Evolutionary conservation across 2,113 vertebrate genomes (phyloP), one percentile per base, ranked within the genome.

Genomic region (Accipiter virgatus): DNA sequence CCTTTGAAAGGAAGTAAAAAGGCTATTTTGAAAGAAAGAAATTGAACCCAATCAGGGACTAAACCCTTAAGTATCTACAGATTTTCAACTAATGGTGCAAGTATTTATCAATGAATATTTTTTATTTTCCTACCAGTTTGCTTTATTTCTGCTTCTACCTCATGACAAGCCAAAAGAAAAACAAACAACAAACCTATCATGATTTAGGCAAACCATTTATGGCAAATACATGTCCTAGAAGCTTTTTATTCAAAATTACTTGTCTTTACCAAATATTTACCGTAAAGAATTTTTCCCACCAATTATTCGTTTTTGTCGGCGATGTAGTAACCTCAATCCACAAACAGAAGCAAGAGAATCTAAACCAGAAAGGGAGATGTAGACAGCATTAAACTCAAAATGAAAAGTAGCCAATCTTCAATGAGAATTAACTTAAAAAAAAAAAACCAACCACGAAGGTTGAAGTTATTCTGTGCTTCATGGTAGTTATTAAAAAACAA

Each of bases 261-360:
- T 81, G 31, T 56, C 32, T 93, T 68, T 72, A 73, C 26, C 59
- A 55, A 73, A 86, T 88, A 95, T 65, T 98, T 98, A 99, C 99
- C 99, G 98, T 98, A 99, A 98, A 92, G 99, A 99, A 98, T 99
- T 99, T 96, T 99, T 99, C 68, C 99, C 99, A 83, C 99, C 99
- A 87, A 99, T 99, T 96, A 99, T 99, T 93, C 99, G 97, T 73
- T 99, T 99, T 95, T 99, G 99, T 70, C 99, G 99, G 83, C 98
- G 98, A 90, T 99, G 99, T 71, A 99, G 90, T 81, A 98, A 98
- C 85, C 99, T 98, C 96, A 99, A 21, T 87, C 99, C 99, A 88
- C 99, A 99, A 81, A 98, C 98, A 66, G 98, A 98, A 66, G 97
- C 95, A 50, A 97, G 97, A 71, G 98, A 94, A 96, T 98, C 99